Percentiles rank a stretch among this genome's conserved stretches.
Evolutionary conservation across 2,113 vertebrate species (phyloP).

Genomic region (Cochlearius cochlearius): DNA sequence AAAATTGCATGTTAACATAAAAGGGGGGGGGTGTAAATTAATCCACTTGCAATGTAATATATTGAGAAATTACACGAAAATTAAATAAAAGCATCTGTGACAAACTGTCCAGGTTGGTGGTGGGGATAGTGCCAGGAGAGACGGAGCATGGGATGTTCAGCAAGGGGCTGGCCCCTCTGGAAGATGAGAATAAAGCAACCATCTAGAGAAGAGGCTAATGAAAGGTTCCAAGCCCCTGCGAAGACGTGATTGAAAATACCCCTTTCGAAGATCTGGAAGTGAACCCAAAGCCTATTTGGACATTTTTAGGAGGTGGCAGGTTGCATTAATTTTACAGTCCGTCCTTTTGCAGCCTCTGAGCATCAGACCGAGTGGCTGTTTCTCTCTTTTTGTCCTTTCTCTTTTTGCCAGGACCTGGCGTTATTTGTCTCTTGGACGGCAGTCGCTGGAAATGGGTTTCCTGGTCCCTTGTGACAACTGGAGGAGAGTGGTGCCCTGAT

Average conservation of each 20-base stretch:
- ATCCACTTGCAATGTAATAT: background rate
- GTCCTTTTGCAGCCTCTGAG: background rate
- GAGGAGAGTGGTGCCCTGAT: background rate
- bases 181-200: background rate
- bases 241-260: background rate
- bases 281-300: background rate
- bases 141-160: background rate
- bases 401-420: background rate
- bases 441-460: background rate
- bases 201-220: background rate
- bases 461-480: background rate
- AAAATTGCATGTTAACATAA: background rate
- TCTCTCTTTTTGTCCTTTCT: background rate
- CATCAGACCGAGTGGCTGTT: background rate
- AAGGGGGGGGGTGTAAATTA: background rate
- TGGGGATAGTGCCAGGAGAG: background rate
- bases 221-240: background rate
- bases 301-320: background rate
- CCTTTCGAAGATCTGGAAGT: background rate
- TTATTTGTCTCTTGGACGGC: constrained; percentile 7
- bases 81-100: background rate
- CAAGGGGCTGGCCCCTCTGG: too few species aligned
- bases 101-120: background rate
- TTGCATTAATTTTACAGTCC: background rate
- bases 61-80: background rate